These are phyloP conservation scores for Heliornis fulica DNA, from an alignment of 2,113 vertebrate genomes.

Conservation along the genomic window DNA sequence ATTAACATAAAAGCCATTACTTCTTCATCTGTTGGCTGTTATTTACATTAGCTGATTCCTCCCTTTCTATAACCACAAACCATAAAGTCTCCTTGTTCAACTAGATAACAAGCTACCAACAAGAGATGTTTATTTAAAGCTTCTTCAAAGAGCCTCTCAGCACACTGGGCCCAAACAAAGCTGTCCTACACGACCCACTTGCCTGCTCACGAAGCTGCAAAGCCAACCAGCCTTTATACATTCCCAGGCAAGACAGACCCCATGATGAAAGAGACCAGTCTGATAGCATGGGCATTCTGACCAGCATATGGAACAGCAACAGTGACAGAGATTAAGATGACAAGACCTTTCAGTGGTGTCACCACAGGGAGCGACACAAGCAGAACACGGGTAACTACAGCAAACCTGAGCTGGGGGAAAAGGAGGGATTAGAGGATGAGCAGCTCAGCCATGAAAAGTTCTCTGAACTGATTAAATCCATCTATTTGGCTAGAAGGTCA, in stretches of 20 bases:
- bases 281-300: not conserved
- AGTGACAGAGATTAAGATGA: not conserved
- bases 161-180: not conserved
- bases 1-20: not conserved
- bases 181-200: not conserved
- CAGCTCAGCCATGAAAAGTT: not conserved
- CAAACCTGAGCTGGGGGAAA: not conserved
- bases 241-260: slow-evolving; percentile 23
- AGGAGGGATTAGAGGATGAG: not conserved
- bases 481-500: not conserved
- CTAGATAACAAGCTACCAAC: slow-evolving; percentile 27
- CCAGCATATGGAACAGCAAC: not conserved
- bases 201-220: slow-evolving; percentile 39
- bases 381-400: not conserved
- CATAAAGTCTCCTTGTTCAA: not conserved
- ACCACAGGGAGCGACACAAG: not conserved
- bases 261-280: not conserved
- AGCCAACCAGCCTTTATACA: not conserved
- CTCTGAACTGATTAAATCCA: not conserved
- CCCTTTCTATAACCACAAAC: not conserved
- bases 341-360: not conserved
- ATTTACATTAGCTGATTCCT: not conserved
- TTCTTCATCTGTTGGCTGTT: not conserved
- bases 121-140: not conserved
- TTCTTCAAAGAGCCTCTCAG: not conserved